These are phyloP conservation scores for Hydropsyche tenuis DNA, from an alignment of 1,140 invertebrate species.

Conservation along the genomic window DNA sequence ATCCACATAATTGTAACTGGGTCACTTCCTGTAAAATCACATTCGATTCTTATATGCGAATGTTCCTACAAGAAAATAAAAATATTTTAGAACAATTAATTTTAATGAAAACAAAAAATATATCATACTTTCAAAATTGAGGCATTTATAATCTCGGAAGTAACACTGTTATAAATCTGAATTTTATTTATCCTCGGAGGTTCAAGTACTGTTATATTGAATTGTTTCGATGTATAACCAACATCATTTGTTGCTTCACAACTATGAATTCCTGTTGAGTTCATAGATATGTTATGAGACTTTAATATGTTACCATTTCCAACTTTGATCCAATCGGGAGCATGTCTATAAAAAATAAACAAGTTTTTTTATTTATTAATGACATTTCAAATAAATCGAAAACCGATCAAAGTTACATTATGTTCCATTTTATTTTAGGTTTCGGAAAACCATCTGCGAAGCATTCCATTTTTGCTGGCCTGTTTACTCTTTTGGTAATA, in stretches of 20 bases:
- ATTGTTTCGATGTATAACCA: slow-evolving; percentile 51
- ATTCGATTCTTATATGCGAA: slow-evolving; percentile 52
- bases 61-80: slow-evolving; percentile 17
- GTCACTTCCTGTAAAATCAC: slow-evolving; percentile 54
- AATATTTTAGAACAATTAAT: background rate
- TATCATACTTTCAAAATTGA: background rate
- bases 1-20: slow-evolving; percentile 56
- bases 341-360: slow-evolving; percentile 29
- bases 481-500: slow-evolving; percentile 29
- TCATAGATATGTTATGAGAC: slow-evolving; percentile 34
- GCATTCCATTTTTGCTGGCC: slow-evolving; percentile 53
- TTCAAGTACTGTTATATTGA: slow-evolving; percentile 52
- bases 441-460: slow-evolving; percentile 53
- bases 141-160: background rate
- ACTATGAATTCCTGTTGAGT: slow-evolving; percentile 52
- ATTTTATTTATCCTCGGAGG: slow-evolving; percentile 35
- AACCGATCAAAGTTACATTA: slow-evolving; percentile 52
- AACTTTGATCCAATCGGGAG: slow-evolving; percentile 42
- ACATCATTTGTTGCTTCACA: slow-evolving; percentile 55
- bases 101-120: background rate
- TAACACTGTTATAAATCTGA: background rate
- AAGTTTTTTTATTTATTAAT: background rate
- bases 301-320: slow-evolving; percentile 40
- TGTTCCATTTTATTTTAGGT: slow-evolving; percentile 56
- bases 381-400: slow-evolving; percentile 22